Percentiles rank a stretch among this genome's conserved stretches.
These are phyloP conservation scores for Tortrix viridana DNA, from an alignment of 2,888 invertebrate species.

Conservation along the genomic window DNA sequence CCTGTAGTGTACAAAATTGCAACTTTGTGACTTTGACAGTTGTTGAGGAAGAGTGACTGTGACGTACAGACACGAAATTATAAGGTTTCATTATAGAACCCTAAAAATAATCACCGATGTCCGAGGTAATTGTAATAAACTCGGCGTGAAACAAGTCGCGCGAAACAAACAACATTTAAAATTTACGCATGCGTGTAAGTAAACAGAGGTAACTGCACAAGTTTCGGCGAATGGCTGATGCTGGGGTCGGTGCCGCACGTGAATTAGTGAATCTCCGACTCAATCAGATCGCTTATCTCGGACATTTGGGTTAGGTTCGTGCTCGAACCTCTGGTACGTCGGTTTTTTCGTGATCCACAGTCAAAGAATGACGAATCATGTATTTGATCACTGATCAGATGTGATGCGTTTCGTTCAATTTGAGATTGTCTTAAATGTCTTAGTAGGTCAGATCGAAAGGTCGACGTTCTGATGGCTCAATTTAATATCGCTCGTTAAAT, in stretches of 20 bases:
- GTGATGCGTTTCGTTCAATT: conserved; percentile 49
- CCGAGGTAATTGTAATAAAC: too few species aligned
- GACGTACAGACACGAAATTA: too few species aligned
- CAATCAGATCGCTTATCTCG: conserved; percentile 70
- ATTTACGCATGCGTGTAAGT: background rate
- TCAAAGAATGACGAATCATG: conserved; percentile 70
- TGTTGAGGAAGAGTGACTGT: too few species aligned
- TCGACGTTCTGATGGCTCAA: conserved; percentile 35
- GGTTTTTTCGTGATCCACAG: conserved; percentile 67
- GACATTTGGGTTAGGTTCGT: conserved; percentile 76
- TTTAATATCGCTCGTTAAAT: conserved; percentile 37
- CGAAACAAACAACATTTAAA: too few species aligned
- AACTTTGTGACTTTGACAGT: too few species aligned
- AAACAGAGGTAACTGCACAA: too few species aligned
- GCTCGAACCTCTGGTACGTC: conserved; percentile 64
- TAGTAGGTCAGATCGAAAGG: conserved; percentile 47
- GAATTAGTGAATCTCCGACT: conserved; percentile 73
- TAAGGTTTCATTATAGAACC: too few species aligned
- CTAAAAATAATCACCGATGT: too few species aligned
- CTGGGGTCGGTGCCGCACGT: conserved; percentile 42
- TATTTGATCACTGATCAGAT: conserved; percentile 62
- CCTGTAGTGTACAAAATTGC: too few species aligned
- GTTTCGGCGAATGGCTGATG: background rate
- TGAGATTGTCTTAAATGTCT: conserved; percentile 52
- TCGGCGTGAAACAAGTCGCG: too few species aligned